phyloP scores from a whole-genome alignment of 2,888 invertebrate species.

The Rhyacophila evoluta region DNA sequence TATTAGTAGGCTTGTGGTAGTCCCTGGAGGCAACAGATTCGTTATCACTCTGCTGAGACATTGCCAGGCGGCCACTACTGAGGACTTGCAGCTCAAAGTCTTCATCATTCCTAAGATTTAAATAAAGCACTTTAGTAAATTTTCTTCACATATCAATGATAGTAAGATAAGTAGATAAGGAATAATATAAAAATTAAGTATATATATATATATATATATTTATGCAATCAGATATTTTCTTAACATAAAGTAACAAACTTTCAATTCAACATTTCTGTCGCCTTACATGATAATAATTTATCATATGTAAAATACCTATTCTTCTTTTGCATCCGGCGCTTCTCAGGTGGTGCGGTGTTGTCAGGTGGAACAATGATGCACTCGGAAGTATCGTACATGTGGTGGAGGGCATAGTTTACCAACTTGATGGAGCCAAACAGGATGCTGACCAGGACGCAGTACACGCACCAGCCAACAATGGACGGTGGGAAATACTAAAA shows the following conservation, averaged over 20 bases:
- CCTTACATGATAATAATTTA: neutral
- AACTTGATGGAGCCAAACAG: constrained; percentile 87
- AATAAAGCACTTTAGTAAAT: no score
- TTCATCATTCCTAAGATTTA: constrained; percentile 73
- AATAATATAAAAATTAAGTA: no score
- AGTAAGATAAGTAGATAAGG: no score
- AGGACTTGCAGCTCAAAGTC: constrained; percentile 88
- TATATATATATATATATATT: no score
- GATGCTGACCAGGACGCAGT: constrained; percentile 84
- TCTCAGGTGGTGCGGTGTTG: constrained; percentile 68
- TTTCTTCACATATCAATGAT: no score
- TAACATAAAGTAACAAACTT: no score
- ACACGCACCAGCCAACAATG: constrained; percentile 86
- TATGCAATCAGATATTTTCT: no score
- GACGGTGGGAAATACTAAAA: constrained; percentile 89
- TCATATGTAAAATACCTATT: constrained; percentile 40
- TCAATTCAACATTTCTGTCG: no score
- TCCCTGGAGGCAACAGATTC: constrained; percentile 76
- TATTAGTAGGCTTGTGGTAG: constrained; percentile 73
- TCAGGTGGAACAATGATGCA: constrained; percentile 74
- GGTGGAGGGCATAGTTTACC: constrained; percentile 89
- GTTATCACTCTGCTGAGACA: constrained; percentile 70
- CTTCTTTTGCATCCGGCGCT: constrained; percentile 59
- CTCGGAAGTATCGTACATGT: constrained; percentile 95
- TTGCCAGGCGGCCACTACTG: constrained; percentile 60